phyloP scores from a whole-genome alignment of 2,113 vertebrate genomes.

The Barbus barbus region DNA sequence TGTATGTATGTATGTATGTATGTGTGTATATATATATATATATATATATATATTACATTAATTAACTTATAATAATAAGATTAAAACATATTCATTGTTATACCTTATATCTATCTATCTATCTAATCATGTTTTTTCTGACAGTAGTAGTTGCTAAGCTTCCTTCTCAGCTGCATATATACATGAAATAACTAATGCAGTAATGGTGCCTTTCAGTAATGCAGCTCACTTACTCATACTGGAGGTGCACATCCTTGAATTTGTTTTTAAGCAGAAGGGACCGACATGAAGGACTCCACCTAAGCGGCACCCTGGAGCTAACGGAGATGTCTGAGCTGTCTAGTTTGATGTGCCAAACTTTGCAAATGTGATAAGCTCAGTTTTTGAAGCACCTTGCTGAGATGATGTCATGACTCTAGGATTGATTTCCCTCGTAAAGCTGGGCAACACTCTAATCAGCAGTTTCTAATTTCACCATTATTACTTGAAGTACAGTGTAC shows the following conservation, averaged over 20 bases:
- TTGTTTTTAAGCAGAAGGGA: not conserved
- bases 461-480: constrained; percentile 27
- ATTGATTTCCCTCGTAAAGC: constrained; percentile 32
- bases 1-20: no score
- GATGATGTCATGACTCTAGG: constrained; percentile 40
- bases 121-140: no score
- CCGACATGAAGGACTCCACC: not conserved
- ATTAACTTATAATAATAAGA: no score
- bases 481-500: constrained; percentile 11
- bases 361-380: constrained; percentile 11
- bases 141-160: not conserved
- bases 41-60: no score
- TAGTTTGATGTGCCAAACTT: constrained; percentile 7
- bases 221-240: not conserved
- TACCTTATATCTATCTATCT: no score
- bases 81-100: no score
- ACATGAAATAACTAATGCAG: not conserved
- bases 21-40: no score
- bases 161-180: not conserved
- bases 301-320: no score
- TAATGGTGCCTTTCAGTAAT: not conserved
- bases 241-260: not conserved
- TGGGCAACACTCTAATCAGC: constrained; percentile 14
- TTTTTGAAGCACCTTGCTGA: not conserved
- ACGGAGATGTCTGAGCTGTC: not conserved